phyloP scores from a whole-genome alignment of 1,140 invertebrate genomes.

The Ectropis grisescens region DNA sequence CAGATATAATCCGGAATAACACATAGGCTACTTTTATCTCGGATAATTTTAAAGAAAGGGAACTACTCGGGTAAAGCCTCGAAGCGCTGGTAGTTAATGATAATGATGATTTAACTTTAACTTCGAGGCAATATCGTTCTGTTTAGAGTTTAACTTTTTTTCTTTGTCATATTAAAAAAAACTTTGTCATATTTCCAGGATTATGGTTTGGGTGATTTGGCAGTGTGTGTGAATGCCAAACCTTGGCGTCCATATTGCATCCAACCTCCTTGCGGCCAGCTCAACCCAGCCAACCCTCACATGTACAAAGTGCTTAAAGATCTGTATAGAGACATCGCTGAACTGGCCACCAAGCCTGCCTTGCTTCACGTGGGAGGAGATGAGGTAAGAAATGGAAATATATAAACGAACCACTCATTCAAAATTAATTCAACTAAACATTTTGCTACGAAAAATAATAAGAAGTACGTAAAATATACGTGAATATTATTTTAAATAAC shows the following conservation, averaged over 20 bases:
- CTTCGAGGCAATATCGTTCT: too few species aligned
- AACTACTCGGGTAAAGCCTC: too few species aligned
- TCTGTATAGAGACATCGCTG: constrained; percentile 78
- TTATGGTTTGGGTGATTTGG: constrained; percentile 77
- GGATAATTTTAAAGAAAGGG: too few species aligned
- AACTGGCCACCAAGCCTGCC: constrained; percentile 69
- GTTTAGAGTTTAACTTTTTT: too few species aligned
- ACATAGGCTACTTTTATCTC: too few species aligned
- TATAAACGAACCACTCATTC: neutral
- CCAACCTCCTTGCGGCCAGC: constrained; percentile 87
- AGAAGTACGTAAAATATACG: too few species aligned
- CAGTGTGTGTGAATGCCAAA: constrained; percentile 80
- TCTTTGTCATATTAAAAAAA: too few species aligned
- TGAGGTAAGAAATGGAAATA: constrained; percentile 72
- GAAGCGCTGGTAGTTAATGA: too few species aligned
- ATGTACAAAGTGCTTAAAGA: constrained; percentile 78
- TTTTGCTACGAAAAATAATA: too few species aligned
- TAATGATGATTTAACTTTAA: too few species aligned
- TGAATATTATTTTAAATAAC: too few species aligned
- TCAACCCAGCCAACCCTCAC: constrained; percentile 85
- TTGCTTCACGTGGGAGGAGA: constrained; percentile 89
- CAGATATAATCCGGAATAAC: too few species aligned
- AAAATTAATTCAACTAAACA: constrained; percentile 1
- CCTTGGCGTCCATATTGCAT: constrained; percentile 83
- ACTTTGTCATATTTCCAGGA: constrained; percentile 36